A percentile compares a stretch with the other conserved stretches of the same genome.
phyloP scores from a whole-genome alignment of 2,113 vertebrate genomes.

The Forbesichthys agassizii region DNA sequence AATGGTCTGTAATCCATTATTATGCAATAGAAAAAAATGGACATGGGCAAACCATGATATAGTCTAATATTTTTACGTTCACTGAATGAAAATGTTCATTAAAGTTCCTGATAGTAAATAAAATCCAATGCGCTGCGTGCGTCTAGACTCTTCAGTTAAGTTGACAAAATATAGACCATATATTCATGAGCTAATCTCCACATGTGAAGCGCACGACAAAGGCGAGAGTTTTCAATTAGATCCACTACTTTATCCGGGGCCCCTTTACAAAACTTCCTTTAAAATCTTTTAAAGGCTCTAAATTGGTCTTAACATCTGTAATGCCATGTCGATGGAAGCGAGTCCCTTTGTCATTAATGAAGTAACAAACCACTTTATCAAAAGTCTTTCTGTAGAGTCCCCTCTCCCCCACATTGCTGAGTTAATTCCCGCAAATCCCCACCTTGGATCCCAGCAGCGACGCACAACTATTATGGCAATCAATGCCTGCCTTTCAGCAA shows the following conservation, averaged over 20 bases:
- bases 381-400: conserved; percentile 68
- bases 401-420: conserved; percentile 22
- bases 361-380: conserved; percentile 86
- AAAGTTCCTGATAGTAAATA: conserved; percentile 17
- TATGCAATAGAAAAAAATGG: background rate
- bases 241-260: conserved; percentile 69
- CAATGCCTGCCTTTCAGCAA: conserved; percentile 79
- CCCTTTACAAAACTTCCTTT: conserved; percentile 74
- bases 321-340: conserved; percentile 72
- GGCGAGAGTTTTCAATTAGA: conserved; percentile 76
- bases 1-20: background rate
- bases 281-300: conserved; percentile 72
- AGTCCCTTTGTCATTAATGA: conserved; percentile 81
- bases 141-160: conserved; percentile 61
- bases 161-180: conserved; percentile 77
- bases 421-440: conserved; percentile 64
- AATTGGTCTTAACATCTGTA: conserved; percentile 81
- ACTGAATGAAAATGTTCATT: conserved; percentile 23
- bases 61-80: background rate
- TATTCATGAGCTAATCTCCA: conserved; percentile 77
- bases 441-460: conserved; percentile 63
- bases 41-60: background rate
- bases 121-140: conserved; percentile 62
- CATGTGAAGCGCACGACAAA: conserved; percentile 72
- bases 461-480: conserved; percentile 79